A percentile compares a stretch with the other conserved stretches of the same genome.
Evolutionary conservation across 1,140 invertebrate genomes (phyloP).

Genomic region (Pseudomyrmex concolor): DNA sequence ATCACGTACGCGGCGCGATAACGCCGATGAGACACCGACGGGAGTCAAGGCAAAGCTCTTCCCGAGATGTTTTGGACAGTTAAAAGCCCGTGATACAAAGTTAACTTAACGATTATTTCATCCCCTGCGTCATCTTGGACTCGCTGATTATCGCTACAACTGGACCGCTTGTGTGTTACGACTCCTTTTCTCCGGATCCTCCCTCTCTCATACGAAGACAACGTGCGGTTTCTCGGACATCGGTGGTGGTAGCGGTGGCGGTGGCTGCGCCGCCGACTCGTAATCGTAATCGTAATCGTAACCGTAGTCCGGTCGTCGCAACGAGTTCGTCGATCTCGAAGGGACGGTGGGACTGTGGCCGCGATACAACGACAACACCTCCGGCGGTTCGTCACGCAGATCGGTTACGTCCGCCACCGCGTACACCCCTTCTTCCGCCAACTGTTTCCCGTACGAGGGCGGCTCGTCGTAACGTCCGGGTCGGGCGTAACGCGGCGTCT

Average conservation of each 20-base stretch:
- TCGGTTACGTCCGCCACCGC: conserved; percentile 81
- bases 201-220: conserved; percentile 80
- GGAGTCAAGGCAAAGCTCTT: conserved; percentile 29
- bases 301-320: conserved; percentile 65
- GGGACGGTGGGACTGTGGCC: conserved; percentile 70
- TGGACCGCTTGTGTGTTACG: conserved; percentile 9
- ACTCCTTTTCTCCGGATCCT: not conserved
- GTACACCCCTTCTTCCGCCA: conserved; percentile 78
- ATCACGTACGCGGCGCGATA: not conserved
- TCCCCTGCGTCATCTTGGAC: not conserved
- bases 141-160: conserved; percentile 11
- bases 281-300: conserved; percentile 81
- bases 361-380: conserved; percentile 80
- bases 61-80: conserved; percentile 29
- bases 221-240: conserved; percentile 80
- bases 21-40: not conserved
- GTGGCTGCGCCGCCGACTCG: conserved; percentile 70
- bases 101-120: conserved; percentile 20
- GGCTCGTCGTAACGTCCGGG: conserved; percentile 46
- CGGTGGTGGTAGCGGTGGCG: conserved; percentile 66
- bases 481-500: conserved; percentile 77
- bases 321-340: conserved; percentile 65
- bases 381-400: conserved; percentile 78
- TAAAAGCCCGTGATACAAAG: conserved; percentile 43
- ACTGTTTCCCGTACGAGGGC: conserved; percentile 34